Base-by-base conservation (phyloP, 2,888 invertebrate species). In the Chrysolina americana region DNA sequence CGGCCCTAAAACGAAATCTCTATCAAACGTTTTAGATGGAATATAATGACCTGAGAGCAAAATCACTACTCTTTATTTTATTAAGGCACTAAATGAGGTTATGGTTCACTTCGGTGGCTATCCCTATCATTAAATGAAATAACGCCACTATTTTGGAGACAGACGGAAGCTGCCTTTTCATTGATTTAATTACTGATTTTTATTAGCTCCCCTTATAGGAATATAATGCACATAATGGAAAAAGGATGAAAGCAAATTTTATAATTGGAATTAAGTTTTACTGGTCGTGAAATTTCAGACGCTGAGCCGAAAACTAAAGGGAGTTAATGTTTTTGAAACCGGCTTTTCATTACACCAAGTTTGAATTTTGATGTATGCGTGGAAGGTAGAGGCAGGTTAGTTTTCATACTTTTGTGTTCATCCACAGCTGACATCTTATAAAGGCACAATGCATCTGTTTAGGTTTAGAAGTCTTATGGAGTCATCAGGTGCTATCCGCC, bases 1-100 rank as follows among this genome's bases (percentile, higher is more conserved):
- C 82, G 78, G 79, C 81, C 81, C 85, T 83, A 85, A 85, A 83
- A 79, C 79, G 82, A 78, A 81, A 82, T 83, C 82, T 81, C 84
- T 83, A 84, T 84, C 83, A 85, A 84, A 84, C 83, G 84, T 80
- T 84, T 84, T 84, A 83, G 84, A 83, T 84, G 79, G 83, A 83
- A 83, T 81, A 83, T 85, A 84, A 85, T 85, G 83, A 85, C 83
- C 83, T 81, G 81, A 83, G 83, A 83, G 83, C 83, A 83, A 83
- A 83, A 83, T 84, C 75, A 72, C 75, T 83, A 84, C 80, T 82
- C 76, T 78, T 76, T 71, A 76, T 80, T 84, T 83, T 83, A 83
- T 81, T 82, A 82, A 70, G 75, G 76, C 80, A 78, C 81, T 82
- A 84, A 84, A 82, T 78, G 74, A 77, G 76, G 79, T 79, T 82